phyloP scores from a whole-genome alignment of 2,113 vertebrate species.

The Ammodytes dubius region DNA sequence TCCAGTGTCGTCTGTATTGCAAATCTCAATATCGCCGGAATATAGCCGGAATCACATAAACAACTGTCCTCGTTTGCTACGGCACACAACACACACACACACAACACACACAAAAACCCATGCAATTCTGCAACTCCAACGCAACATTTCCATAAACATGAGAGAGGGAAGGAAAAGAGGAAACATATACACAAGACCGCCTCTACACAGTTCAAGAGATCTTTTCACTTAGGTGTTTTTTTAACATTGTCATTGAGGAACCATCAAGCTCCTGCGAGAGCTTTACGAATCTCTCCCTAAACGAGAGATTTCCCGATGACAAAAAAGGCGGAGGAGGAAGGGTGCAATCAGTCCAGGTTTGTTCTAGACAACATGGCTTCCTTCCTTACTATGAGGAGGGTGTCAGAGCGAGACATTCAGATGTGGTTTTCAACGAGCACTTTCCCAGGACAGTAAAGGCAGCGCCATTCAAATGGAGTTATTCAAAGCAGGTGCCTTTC shows the following conservation, averaged over 20 bases:
- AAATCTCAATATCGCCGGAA: conserved; percentile 73
- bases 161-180: conserved; percentile 67
- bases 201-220: conserved; percentile 60
- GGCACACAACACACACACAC: conserved; percentile 9
- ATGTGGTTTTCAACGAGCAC: conserved; percentile 70
- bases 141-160: conserved; percentile 78
- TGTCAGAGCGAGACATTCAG: conserved; percentile 78
- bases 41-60: conserved; percentile 64
- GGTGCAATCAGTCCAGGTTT: conserved; percentile 84
- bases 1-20: conserved; percentile 43
- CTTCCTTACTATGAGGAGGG: conserved; percentile 75
- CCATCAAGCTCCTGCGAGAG: conserved; percentile 64
- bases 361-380: conserved; percentile 81
- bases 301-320: conserved; percentile 74
- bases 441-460: conserved; percentile 82
- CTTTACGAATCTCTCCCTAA: conserved; percentile 64
- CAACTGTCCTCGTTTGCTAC: conserved; percentile 53
- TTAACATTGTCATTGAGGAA: conserved; percentile 72
- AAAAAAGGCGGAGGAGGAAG: conserved; percentile 75
- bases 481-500: conserved; percentile 79
- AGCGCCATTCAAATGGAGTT: conserved; percentile 73
- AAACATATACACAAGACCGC: conserved; percentile 79
- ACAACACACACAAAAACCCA: conserved; percentile 24
- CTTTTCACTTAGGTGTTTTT: conserved; percentile 74
- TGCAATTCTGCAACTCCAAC: conserved; percentile 39